Base-by-base conservation (phyloP, 2,113 vertebrate species). In the Anguilla japonica region DNA sequence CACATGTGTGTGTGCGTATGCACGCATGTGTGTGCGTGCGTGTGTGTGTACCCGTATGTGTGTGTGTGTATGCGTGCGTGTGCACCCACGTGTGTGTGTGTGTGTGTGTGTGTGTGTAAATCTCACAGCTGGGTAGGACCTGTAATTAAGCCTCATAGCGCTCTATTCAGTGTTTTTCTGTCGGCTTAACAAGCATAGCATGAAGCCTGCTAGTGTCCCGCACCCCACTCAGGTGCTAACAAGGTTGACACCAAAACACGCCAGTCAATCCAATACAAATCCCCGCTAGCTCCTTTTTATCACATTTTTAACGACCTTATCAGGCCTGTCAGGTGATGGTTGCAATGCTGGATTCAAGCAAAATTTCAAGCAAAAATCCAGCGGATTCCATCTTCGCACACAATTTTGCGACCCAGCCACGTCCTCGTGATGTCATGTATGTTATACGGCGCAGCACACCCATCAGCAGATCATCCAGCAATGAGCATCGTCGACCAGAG, bases 121-220 rank as follows among this genome's bases (percentile, higher is more conserved):
- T 82, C 88, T 86, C 53, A 84, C 84, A 53, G 82, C 82, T 90
- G 87, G 86, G 90, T 84, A 87, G 88, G 88, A 87, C 83, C 83
- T 87, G 86, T 90, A 92, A 92, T 91, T 91, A 91, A 89, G 89
- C 88, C 86, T 89, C 88, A 83, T 89, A 89, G 89, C 83, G 86
- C 91, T 86, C 88, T 87, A 89, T 87, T 91, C 87, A 87, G 88
- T 91, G 89, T 92, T 89, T 90, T 87, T 86, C 88, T 79, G 84
- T 89, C 82, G 84, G 88, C 82, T 91, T 92, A 87, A 90, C 88
- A 89, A 88, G 87, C 87, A 82, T 89, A 79, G 71, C 87, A 84
- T 88, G 88, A 90, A 56, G 83, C 85, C 88, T 50, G 29, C 41
- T 78, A 87, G 89, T 78, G 53, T 80, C 79, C 53, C 83, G 26